These are phyloP conservation scores for Bilobella aurantiaca DNA, from an alignment of 1,140 invertebrate species.

Conservation along the genomic window DNA sequence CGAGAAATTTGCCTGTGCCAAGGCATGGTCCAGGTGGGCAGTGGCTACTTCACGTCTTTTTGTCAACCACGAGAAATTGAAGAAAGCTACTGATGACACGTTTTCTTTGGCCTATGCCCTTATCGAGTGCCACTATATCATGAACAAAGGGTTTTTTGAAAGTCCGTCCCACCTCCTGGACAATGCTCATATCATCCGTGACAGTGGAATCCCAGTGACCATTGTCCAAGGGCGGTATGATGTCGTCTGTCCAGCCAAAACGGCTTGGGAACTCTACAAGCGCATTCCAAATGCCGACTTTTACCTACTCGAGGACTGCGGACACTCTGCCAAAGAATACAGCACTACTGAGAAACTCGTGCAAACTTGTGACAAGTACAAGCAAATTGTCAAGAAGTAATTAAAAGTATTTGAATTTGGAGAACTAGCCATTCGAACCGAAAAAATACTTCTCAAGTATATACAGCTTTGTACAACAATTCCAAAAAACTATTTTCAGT, in stretches of 20 bases:
- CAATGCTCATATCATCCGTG: conserved; percentile 1
- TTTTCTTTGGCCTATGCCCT: conserved; percentile 41
- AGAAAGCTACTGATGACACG: conserved; percentile 25
- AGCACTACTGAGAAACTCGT: conserved; percentile 6
- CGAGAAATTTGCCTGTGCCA: conserved; percentile 35
- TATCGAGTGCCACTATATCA: conserved; percentile 37
- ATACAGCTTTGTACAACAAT: no score
- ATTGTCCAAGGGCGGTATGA: conserved; percentile 15
- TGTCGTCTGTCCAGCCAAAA: conserved; percentile 11
- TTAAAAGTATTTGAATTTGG: no score
- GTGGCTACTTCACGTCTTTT: conserved; percentile 38
- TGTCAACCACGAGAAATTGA: conserved; percentile 34
- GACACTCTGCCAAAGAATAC: conserved; percentile 9
- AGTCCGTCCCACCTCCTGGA: conserved; percentile 1
- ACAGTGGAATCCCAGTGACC: conserved; percentile 10
- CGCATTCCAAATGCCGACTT: conserved; percentile 4
- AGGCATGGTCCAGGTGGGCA: conserved; percentile 40
- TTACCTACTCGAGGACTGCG: neutral
- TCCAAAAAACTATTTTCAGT: no score
- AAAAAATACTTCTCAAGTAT: no score
- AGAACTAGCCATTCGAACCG: no score
- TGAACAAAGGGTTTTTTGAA: conserved; percentile 6
- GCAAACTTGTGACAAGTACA: conserved; percentile 11
- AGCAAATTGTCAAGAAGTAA: neutral
- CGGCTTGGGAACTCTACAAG: conserved; percentile 15